Base-by-base conservation (phyloP, 2,113 vertebrate genomes). In the Notothenia coriiceps region DNA sequence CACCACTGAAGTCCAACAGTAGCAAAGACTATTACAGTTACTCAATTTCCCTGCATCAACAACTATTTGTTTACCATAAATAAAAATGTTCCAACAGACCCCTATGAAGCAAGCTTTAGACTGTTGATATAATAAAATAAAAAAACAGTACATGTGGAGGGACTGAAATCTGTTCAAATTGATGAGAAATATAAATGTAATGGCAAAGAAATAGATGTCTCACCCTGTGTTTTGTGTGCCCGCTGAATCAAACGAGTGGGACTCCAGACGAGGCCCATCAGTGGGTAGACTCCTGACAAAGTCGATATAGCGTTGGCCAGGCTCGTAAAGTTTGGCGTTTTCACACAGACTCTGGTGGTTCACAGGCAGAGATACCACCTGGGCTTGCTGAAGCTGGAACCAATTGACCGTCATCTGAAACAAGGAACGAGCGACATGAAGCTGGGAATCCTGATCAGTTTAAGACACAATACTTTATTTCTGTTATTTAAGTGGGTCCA, bases 331-430 rank as follows among this genome's bases (percentile, higher is more conserved):
- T 87, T 99, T 99, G 87, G 97, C 95, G 52, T 90, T 97, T 85
- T 98, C 97, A 91, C 96, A 98, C 52, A 99, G 95, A 12, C 95
- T 95, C 90, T 98, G 98, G 80, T 96, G 95, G 81, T 96, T 97
- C 43, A 96, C 95, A 0, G 97, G 98, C 9, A 98, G 95, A 22
- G 97, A 97, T 1, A 97, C 96, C 33, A 96, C 96, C 92, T 98
- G 97, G 10, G 96, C 94, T 5, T 99, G 98, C 86, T 98, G 98
- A 89, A 99, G 96, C 91, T 99, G 98, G 93, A 99, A 99, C 93
- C 98, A 95, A 85, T 99, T 99, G 67, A 99, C 97, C 0, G 97
- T 98, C 89, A 97, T 97, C 98, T 99, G 73, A 67, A 65, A 57
- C 35, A 13, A 89, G 69, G 67, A 64, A 13, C 7, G 17, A 35